Evolutionary conservation across 2,113 vertebrate species (phyloP), one percentile per base, ranked within the genome.

Genomic region (Nerophis ophidion): DNA sequence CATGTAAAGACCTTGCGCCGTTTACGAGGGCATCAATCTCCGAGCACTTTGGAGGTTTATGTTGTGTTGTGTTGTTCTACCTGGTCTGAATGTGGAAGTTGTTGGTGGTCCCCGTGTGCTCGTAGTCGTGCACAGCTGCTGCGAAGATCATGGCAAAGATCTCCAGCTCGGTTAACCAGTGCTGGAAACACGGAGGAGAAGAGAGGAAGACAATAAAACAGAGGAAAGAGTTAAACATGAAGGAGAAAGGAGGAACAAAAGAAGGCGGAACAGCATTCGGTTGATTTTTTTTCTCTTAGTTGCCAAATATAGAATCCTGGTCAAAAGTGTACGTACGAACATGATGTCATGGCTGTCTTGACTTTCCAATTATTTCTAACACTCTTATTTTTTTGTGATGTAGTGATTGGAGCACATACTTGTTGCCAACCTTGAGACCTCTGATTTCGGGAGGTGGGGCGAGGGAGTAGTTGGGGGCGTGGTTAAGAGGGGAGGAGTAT

Each of bases 1-100:
- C 61, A 48, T 45, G 66, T 60, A 57, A 64, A 76, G 58, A 56
- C 54, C 65, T 66, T 66, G 53, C 7, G 42, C 65, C 66, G 36
- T 38, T 42, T 42, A 87, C 77, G 67, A 83, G 81, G 72, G 58
- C 74, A 83, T 80, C 80, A 77, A 87, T 83, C 34, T 51, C 57
- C 44, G 57, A 78, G 76, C 76, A 81, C 83, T 78, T 76, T 73
- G 70, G 71, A 75, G 76, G 26, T 70, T 65, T 56, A 77, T 72
- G 71, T 80, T 84, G 77, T 70, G 76, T 89, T 88, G 76, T 72
- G 71, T 80, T 84, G 77, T 70, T 75, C 88, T 88, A 91, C 90
- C 90, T 90, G 66, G 95, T 98, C 88, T 99, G 97, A 81, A 99
- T 99, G 88, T 99, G 97, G 88, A 99, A 99, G 88, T 95, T 99